A percentile compares a stretch with the other conserved stretches of the same genome.
phyloP scores from a whole-genome alignment of 2,113 vertebrate species.

The Zosterops borbonicus region DNA sequence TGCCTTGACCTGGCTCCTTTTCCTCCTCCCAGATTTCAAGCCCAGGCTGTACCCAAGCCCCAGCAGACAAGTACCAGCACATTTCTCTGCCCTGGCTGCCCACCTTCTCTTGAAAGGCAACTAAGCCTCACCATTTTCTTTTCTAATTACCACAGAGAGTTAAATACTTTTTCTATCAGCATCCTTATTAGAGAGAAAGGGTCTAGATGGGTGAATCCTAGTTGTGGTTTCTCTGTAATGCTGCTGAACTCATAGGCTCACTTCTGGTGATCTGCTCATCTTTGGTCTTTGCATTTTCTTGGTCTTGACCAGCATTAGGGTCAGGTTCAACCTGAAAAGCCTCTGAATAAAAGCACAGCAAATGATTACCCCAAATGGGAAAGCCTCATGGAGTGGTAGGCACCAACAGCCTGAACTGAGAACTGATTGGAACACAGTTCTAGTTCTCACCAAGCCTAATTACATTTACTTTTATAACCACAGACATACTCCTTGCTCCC shows the following conservation, averaged over 20 bases:
- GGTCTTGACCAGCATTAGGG: accelerated
- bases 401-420: background rate
- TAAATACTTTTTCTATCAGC: background rate
- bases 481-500: background rate
- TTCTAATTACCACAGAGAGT: background rate
- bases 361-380: background rate
- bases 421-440: background rate
- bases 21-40: background rate
- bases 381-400: background rate
- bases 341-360: background rate
- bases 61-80: accelerated
- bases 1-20: background rate
- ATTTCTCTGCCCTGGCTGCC: background rate
- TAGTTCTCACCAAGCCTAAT: background rate
- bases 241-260: background rate
- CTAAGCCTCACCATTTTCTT: background rate
- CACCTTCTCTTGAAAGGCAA: background rate
- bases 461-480: background rate
- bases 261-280: background rate
- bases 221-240: background rate
- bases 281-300: background rate
- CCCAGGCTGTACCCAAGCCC: background rate
- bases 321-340: background rate
- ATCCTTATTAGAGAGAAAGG: background rate
- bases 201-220: background rate